Base-by-base conservation (phyloP, 2,888 invertebrate species). In the Geotrupes spiniger region DNA sequence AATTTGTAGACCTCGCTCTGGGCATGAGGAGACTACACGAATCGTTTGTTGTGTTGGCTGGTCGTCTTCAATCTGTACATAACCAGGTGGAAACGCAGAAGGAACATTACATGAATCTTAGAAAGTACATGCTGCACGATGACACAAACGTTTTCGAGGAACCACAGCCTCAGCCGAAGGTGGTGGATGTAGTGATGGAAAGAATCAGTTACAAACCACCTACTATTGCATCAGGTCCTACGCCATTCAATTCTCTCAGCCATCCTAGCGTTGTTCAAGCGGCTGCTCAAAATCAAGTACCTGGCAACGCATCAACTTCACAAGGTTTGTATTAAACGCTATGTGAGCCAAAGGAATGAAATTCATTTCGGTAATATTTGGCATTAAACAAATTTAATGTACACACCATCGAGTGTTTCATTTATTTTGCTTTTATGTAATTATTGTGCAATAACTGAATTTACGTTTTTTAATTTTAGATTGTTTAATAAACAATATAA, bases 21-120 rank as follows among this genome's bases (percentile, higher is more conserved):
- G 86, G 91, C 11, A 84, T 94, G 73, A 81, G 83, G 25, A 83
- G 89, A 63, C 81, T 93, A 61, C 90, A 93, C 68, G 91, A 91
- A 68, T 88, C 90, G 2, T 83, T 93, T 61, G 85, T 94, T 25
- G 89, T 89, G 0, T 72, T 94, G 47, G 93, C 93, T n/a, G 92
- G 91, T 0, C 83, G 89, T 28, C 73, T 93, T 27, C 91, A 93
- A 63, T 84, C 86, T 2, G 83, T 90, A 1, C 92, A 94, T 64
- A 78, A 76, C 44, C 80, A 81, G 61, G 87, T 93, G 0, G 87
- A 91, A 65, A 79, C 81, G 1, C 89, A 90, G 64, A 92, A 92
- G 71, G 89, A 91, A 48, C 87, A 88, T 57, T 92, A 88, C 66
- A 73, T 91, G n/a, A 88, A 87, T 67, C 78, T 91, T 36, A 74